phyloP scores from a whole-genome alignment of 2,888 invertebrate species.

The Barypeithes pellucidus region DNA sequence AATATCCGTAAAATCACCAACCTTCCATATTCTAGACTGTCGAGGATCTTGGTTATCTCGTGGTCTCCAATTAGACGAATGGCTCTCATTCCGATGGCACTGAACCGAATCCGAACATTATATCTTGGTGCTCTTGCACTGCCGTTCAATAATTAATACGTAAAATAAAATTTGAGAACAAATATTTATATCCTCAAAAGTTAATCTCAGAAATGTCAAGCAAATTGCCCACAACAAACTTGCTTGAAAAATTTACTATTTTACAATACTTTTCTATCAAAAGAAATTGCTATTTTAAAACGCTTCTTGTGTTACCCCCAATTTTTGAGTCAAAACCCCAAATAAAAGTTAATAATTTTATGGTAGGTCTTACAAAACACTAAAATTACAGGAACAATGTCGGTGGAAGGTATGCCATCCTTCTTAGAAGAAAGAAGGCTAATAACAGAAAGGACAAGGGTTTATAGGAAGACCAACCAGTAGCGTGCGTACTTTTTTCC shows the following conservation, averaged over 20 bases:
- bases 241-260: background rate
- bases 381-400: slow-evolving; percentile 2
- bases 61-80: too few relatives aligned
- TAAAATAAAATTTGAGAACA: background rate
- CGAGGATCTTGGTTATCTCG: too few relatives aligned
- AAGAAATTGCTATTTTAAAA: background rate
- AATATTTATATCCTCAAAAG: background rate
- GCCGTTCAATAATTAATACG: too few relatives aligned
- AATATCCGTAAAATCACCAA: too few relatives aligned
- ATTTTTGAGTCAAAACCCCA: slow-evolving; percentile 1
- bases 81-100: too few relatives aligned
- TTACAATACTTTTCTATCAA: background rate
- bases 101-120: too few relatives aligned
- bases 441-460: background rate
- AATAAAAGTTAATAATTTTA: slow-evolving; percentile 39
- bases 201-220: too few relatives aligned
- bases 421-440: slow-evolving; percentile 31
- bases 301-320: slow-evolving; percentile 33
- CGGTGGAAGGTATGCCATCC: slow-evolving; percentile 7
- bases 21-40: too few relatives aligned
- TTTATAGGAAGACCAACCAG: background rate
- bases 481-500: too few relatives aligned
- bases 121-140: too few relatives aligned
- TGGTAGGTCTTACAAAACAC: slow-evolving; percentile 13
- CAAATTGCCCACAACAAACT: background rate